Evolutionary conservation across 2,888 invertebrate genomes (phyloP).

Genomic region (Lepidocyrtoides sp.): DNA sequence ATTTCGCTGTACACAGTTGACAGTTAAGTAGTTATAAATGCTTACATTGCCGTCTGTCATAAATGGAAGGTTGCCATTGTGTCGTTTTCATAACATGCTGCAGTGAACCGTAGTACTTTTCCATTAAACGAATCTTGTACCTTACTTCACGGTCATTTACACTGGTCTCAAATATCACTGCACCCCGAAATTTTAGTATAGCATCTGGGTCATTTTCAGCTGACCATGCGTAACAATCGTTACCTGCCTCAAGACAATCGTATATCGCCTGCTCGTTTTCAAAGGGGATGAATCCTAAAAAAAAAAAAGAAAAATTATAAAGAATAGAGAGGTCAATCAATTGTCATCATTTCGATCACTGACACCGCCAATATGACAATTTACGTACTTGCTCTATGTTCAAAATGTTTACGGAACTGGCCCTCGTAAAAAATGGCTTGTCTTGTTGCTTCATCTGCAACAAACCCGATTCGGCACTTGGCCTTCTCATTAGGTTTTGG

Average conservation of each 20-base stretch:
- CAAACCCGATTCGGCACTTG: constrained; percentile 30
- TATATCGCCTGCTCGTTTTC: background rate
- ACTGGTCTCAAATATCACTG: constrained; percentile 49
- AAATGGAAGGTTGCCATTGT: background rate
- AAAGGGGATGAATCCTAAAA: constrained; percentile 22
- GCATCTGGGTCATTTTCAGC: background rate
- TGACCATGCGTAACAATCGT: background rate
- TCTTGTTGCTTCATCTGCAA: background rate
- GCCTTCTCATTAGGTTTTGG: no score
- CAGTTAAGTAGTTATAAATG: background rate
- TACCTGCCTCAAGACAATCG: constrained; percentile 12
- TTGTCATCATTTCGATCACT: background rate
- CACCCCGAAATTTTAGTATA: constrained; percentile 48
- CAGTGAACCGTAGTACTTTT: constrained; percentile 41
- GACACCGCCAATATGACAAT: background rate
- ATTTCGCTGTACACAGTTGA: no score
- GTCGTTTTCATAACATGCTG: constrained; percentile 32
- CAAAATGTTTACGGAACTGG: background rate
- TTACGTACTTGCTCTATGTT: background rate
- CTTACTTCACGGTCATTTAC: constrained; percentile 18
- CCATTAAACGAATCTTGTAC: constrained; percentile 68
- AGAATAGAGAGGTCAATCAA: background rate
- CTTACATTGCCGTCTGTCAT: constrained; percentile 49
- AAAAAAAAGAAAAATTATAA: background rate
- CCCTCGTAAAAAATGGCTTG: background rate